phyloP scores from a whole-genome alignment of 2,113 vertebrate genomes.

The Chaetodon trifascialis region DNA sequence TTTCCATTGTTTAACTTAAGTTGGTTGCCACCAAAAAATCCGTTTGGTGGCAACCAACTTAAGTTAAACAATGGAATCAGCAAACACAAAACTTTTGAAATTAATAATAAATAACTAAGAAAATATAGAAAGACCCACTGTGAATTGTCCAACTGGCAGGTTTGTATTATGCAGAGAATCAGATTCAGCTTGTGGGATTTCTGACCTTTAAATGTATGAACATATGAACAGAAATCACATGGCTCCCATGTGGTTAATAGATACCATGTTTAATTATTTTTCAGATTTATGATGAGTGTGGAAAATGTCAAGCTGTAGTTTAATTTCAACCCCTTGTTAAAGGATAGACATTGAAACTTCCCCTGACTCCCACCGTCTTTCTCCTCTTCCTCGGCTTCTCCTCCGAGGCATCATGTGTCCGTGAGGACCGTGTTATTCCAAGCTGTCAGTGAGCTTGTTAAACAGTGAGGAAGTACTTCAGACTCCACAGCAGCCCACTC shows the following conservation, averaged over 20 bases:
- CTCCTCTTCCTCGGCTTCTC: background rate
- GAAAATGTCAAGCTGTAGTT: background rate
- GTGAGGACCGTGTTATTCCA: slow-evolving; percentile 14
- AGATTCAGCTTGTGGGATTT: background rate
- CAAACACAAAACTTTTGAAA: background rate
- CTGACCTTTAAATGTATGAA: background rate
- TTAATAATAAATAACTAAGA: background rate
- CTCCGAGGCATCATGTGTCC: background rate
- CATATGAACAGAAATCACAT: background rate
- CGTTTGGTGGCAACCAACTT: background rate
- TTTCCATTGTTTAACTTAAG: too few species aligned
- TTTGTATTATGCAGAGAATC: background rate
- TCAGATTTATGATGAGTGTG: background rate
- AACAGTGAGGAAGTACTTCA: slow-evolving; percentile 38
- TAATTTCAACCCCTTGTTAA: slow-evolving; percentile 7
- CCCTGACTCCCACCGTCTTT: background rate
- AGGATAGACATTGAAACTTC: slow-evolving; percentile 21
- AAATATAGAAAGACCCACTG: background rate
- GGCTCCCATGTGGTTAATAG: background rate
- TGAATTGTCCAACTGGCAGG: background rate
- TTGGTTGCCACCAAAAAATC: too few species aligned
- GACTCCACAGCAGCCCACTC: slow-evolving; percentile 40
- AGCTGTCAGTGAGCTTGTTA: slow-evolving; percentile 48
- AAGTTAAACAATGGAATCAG: background rate
- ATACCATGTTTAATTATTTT: background rate